These are phyloP conservation scores for Lepidurus packardi DNA, from an alignment of 1,140 invertebrate genomes.

Conservation along the genomic window DNA sequence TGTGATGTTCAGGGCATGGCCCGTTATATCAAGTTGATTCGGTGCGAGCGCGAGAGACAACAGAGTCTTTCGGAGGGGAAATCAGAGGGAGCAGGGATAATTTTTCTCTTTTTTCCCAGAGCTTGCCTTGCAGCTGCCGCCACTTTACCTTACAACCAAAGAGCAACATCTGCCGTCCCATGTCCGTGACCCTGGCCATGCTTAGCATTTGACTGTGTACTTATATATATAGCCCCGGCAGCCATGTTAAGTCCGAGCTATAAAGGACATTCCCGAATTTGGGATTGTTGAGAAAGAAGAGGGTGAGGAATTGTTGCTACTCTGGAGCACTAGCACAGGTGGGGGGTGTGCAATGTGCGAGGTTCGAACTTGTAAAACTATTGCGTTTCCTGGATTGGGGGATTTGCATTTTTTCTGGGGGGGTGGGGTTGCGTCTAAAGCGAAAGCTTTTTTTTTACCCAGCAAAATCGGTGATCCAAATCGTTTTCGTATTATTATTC, in stretches of 20 bases:
- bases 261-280: conserved; percentile 15
- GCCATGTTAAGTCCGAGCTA: background rate
- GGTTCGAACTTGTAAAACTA: background rate
- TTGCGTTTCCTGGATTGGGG: conserved; percentile 10
- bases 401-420: conserved; percentile 1
- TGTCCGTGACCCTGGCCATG: background rate
- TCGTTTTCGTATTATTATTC: conserved; percentile 22
- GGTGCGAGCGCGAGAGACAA: background rate
- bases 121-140: conserved; percentile 17
- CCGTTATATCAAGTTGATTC: conserved; percentile 19
- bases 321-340: conserved; percentile 18
- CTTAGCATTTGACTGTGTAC: conserved; percentile 16
- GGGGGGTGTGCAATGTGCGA: background rate
- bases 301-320: conserved; percentile 18
- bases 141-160: background rate
- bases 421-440: background rate
- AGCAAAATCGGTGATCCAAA: background rate
- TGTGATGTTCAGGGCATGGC: background rate
- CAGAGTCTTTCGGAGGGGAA: background rate
- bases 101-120: conserved; percentile 9
- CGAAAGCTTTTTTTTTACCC: background rate
- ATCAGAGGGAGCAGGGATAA: background rate
- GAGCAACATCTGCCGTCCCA: background rate
- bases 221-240: background rate
- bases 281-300: conserved; percentile 14